These are phyloP conservation scores for Tetranychus piercei DNA, from an alignment of 2,888 invertebrate species.

Conservation along the genomic window DNA sequence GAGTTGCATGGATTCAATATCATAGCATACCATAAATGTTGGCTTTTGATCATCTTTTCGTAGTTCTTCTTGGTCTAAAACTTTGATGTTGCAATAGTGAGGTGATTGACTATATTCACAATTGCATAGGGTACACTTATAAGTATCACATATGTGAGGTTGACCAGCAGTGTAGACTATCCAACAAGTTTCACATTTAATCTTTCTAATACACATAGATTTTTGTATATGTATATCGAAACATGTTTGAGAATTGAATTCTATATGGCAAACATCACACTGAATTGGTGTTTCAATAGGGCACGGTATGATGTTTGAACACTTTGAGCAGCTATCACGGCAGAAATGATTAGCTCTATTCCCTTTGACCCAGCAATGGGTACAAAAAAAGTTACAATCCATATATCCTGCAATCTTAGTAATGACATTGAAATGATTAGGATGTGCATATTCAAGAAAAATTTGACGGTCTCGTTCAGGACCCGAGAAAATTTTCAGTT, in stretches of 20 bases:
- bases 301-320: not conserved
- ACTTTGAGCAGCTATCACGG: not conserved
- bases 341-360: not conserved
- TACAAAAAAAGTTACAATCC: not conserved
- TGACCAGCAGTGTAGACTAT: too few species aligned
- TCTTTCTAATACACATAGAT: not conserved
- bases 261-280: not conserved
- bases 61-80: not conserved
- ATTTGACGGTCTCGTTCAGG: not conserved
- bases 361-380: not conserved
- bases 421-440: not conserved
- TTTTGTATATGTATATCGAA: not conserved
- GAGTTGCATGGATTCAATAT: constrained; percentile 1
- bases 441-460: not conserved
- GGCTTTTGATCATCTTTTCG: not conserved
- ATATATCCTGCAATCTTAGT: not conserved
- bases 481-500: not conserved
- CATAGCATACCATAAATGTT: not conserved
- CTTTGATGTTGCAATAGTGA: not conserved
- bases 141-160: not conserved
- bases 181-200: not conserved
- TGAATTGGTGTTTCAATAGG: not conserved
- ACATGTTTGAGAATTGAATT: not conserved
- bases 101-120: too few species aligned
- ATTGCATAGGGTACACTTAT: not conserved